phyloP scores from a whole-genome alignment of 1,140 invertebrate species.

The Megathymus violae region DNA sequence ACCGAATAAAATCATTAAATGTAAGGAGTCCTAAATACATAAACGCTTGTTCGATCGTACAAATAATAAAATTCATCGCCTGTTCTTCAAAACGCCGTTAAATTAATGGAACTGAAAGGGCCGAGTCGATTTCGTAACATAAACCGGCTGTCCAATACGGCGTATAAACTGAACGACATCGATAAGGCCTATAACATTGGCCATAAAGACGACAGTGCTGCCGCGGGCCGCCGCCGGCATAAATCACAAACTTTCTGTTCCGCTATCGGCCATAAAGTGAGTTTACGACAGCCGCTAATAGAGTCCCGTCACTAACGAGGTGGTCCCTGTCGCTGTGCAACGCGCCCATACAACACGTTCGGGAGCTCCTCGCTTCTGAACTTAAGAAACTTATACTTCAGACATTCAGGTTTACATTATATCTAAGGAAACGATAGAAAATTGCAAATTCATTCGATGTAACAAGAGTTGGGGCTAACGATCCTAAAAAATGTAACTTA shows the following conservation, averaged over 20 bases:
- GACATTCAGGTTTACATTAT: too few relatives aligned
- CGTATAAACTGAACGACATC: conserved; percentile 35
- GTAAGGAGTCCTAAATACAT: neutral
- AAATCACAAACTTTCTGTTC: conserved; percentile 58
- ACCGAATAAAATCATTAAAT: too few relatives aligned
- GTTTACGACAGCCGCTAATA: conserved; percentile 57
- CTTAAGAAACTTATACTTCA: too few relatives aligned
- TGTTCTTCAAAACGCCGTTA: conserved; percentile 11
- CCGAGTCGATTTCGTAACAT: conserved; percentile 29
- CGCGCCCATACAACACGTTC: too few relatives aligned
- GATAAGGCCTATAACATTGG: conserved; percentile 38
- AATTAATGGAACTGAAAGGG: conserved; percentile 25
- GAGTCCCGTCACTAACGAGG: conserved; percentile 33
- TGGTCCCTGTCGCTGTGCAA: neutral
- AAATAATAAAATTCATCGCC: conserved; percentile 5
- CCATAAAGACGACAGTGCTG: conserved; percentile 37
- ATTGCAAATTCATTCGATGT: too few relatives aligned
- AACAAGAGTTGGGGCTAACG: too few relatives aligned
- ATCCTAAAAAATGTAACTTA: too few relatives aligned
- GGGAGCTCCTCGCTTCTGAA: too few relatives aligned
- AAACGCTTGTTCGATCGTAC: neutral
- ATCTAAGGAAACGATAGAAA: too few relatives aligned
- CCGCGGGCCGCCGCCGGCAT: conserved; percentile 26
- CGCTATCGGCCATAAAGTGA: conserved; percentile 54
- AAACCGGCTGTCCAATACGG: conserved; percentile 38